Evolutionary conservation across 2,797 vertebrate genomes (phyloP).

Genomic region (Simalia tracyae): DNA sequence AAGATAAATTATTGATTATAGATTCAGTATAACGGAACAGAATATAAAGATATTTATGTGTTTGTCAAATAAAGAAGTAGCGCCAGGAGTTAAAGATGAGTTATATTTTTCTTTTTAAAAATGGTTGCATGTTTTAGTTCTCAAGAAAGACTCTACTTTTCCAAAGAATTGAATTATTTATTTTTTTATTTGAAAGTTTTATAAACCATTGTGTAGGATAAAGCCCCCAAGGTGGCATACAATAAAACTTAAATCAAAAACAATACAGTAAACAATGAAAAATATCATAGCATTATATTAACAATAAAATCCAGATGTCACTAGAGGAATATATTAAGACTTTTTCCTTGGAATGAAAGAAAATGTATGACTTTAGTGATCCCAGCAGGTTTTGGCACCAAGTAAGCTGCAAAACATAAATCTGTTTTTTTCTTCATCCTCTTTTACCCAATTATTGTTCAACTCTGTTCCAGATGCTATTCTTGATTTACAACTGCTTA

Average conservation of each 20-base stretch:
- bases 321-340: slow-evolving; percentile 14
- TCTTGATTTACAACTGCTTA: background rate
- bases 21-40: slow-evolving; percentile 43
- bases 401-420: background rate
- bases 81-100: slow-evolving; percentile 39
- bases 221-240: background rate
- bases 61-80: slow-evolving; percentile 56
- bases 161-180: background rate
- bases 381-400: slow-evolving; percentile 15
- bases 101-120: background rate
- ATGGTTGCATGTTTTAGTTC: slow-evolving; percentile 29
- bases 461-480: background rate
- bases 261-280: background rate
- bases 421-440: background rate
- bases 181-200: background rate
- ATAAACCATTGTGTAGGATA: background rate
- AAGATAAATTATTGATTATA: slow-evolving; percentile 66
- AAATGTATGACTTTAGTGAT: slow-evolving; percentile 33
- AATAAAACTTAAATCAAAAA: background rate
- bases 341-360: slow-evolving; percentile 21
- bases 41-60: slow-evolving; percentile 45
- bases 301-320: background rate
- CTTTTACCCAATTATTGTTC: background rate
- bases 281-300: background rate
- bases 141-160: slow-evolving; percentile 7